Conservation (phyloP, 2,113 vertebrate genomes). For the Tinamus guttatus region DNA sequence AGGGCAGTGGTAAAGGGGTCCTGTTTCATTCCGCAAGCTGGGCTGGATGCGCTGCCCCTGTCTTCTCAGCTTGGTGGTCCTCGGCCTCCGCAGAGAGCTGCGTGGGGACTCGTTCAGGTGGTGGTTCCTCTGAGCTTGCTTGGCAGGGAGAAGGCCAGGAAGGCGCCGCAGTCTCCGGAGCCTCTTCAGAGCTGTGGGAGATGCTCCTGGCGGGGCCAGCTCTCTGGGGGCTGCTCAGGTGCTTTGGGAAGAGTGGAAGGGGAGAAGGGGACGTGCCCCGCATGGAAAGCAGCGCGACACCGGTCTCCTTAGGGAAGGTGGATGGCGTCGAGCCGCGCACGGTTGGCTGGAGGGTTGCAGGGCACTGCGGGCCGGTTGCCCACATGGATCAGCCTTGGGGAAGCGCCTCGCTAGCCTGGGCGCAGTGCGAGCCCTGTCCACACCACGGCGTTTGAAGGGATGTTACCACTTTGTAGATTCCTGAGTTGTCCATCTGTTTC, state of each 20-base stretch:
- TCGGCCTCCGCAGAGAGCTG: accelerated
- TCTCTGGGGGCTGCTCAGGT: background rate
- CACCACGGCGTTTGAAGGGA: accelerated
- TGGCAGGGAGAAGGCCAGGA: background rate
- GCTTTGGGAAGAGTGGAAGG: background rate
- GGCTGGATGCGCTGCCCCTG: background rate
- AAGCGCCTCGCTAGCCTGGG: accelerated
- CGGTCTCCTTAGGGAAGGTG: background rate
- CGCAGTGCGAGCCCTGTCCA: accelerated
- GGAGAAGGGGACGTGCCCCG: background rate
- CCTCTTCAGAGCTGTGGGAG: background rate
- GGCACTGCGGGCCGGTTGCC: accelerated
- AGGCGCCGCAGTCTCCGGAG: background rate
- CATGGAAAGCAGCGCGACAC: background rate
- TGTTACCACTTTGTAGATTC: conserved; percentile 24
- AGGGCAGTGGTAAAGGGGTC: background rate
- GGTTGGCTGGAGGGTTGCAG: background rate
- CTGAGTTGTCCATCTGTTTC: conserved; percentile 56
- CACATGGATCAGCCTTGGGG: accelerated
- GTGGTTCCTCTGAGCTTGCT: background rate
- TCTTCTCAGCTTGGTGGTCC: background rate
- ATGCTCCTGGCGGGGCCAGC: background rate
- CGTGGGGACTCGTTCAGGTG: background rate
- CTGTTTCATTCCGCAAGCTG: background rate
- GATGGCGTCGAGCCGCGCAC: background rate